Evolutionary conservation across 2,113 vertebrate species (phyloP), one percentile per base, ranked within the genome.

Genomic region (Girardinichthys multiradiatus): DNA sequence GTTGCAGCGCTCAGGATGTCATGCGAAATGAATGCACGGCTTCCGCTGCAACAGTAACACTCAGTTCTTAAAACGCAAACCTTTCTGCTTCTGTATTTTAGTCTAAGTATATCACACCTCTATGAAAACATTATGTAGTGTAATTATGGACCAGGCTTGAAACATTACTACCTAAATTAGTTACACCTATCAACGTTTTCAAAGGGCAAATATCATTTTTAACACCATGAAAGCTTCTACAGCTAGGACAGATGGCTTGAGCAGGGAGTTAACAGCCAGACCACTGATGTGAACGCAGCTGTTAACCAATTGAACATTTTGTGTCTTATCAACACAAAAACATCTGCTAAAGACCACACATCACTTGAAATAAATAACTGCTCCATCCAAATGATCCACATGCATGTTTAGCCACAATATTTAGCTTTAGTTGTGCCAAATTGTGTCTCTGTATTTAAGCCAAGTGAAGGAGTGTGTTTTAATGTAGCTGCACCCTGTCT

Each of bases 1-100:
- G 85, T 80, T 81, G 48, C 76, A 80, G 82, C 86, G 82, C 37
- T 80, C 62, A 64, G 78, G 62, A 73, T 74, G 58, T 74, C 70
- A 39, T 9, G 72, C 63, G 60, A 76, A 35, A 76, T 66, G 51
- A 68, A 73, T 72, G 4, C 81, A 76, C 68, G 45, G 64, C 63
- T 76, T 59, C 61, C 37, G 79, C 74, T 71, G 77, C 77, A 77
- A 81, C 80, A 77, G 65, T 30, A 64, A 86, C 77, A 60, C 69
- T 67, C 17, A 8, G 66, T 70, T 59, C 65, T 63, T 26, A 61
- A 10, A 45, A 76, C 69, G 39, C 67, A 77, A 51, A 65, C 35
- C 24, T 60, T n/a, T 15, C 9, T 29, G 6, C 3, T 24, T 19
- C 15, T 57, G 42, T 21, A 68, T 54, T 26, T 17, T 15, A 42